Percentiles rank a stretch among this genome's conserved stretches.
Evolutionary conservation across 2,113 vertebrate genomes (phyloP).

Genomic region (Egretta garzetta): DNA sequence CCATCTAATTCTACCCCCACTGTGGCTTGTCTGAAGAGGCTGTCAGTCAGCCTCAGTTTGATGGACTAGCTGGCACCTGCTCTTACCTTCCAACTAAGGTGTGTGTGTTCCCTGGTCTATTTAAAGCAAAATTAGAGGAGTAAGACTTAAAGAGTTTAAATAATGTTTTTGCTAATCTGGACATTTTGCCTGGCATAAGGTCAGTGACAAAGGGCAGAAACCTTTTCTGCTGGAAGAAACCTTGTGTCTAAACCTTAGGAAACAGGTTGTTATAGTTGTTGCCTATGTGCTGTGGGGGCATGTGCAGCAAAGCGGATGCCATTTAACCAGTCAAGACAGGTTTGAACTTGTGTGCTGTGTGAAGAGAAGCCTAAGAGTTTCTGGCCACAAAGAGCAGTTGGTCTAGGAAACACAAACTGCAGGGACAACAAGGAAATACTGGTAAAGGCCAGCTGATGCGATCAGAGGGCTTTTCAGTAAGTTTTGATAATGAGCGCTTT

Average conservation of each 20-base stretch:
- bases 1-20: not conserved
- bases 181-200: not conserved
- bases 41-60: not conserved
- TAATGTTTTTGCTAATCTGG: not conserved
- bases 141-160: not conserved
- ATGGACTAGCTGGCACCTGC: not conserved
- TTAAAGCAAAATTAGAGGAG: not conserved
- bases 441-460: not conserved
- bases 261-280: not conserved
- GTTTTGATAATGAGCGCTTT: not conserved
- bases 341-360: not conserved
- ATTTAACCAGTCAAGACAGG: not conserved
- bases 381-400: not conserved
- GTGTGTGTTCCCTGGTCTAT: not conserved
- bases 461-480: not conserved
- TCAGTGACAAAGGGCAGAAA: not conserved
- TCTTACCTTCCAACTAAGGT: not conserved
- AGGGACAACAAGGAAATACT: not conserved
- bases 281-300: not conserved
- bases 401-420: not conserved
- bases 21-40: not conserved
- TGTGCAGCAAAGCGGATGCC: not conserved
- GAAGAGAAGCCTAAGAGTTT: not conserved
- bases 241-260: not conserved
- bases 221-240: not conserved